A percentile compares a stretch with the other conserved stretches of the same genome.
Evolutionary conservation across 2,113 vertebrate genomes (phyloP).

Genomic region (Aythya baeri): DNA sequence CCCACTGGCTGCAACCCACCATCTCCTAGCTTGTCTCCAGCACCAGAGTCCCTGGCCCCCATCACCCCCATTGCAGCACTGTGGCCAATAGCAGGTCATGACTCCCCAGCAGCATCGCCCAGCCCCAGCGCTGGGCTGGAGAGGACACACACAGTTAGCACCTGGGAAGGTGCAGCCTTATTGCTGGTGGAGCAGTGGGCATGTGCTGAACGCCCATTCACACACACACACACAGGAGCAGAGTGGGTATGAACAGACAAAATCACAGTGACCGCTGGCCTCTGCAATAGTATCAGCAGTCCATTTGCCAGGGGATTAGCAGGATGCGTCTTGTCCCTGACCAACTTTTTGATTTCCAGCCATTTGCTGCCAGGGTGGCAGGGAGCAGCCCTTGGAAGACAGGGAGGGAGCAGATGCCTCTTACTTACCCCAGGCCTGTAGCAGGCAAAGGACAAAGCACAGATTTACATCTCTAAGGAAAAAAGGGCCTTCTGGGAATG

Average conservation of each 20-base stretch:
- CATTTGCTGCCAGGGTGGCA: neutral
- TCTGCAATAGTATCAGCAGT: neutral
- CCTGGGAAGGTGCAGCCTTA: neutral
- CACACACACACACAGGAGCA: neutral
- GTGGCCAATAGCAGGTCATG: neutral
- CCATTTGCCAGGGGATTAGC: neutral
- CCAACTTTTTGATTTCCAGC: neutral
- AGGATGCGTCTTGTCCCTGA: neutral
- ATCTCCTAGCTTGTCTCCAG: neutral
- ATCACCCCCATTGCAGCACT: neutral
- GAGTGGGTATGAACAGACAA: neutral
- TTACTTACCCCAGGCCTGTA: neutral
- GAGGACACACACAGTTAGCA: neutral
- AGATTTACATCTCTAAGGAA: neutral
- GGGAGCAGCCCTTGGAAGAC: neutral
- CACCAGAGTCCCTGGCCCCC: neutral
- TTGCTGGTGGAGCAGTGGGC: neutral
- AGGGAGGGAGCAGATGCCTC: neutral
- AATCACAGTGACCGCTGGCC: neutral
- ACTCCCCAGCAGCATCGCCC: neutral
- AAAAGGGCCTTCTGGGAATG: neutral
- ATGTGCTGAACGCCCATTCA: neutral
- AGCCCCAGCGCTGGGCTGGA: neutral
- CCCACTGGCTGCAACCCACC: neutral
- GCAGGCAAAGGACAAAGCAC: neutral